Evolutionary conservation across 2,888 invertebrate genomes (phyloP), one percentile per base, ranked within the genome.

Genomic region (Dasysyrphus tricinctus): DNA sequence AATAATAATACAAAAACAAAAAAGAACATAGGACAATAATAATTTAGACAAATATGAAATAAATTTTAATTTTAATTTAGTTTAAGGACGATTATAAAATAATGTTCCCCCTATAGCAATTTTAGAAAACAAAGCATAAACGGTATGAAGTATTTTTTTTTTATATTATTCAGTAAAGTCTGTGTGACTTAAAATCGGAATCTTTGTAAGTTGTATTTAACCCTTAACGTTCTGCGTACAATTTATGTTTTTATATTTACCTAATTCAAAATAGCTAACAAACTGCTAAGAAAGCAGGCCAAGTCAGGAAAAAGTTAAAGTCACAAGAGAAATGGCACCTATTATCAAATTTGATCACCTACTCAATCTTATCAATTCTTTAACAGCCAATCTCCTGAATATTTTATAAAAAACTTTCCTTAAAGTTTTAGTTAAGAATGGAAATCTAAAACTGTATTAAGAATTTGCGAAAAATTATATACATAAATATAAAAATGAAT

Each of bases 1-100:
- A 86, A 86, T 85, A 85, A 77, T 73, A 24, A 61, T 49, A 73
- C 54, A 57, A 65, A 32, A 32, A 32, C 0, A 32, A 72, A 32
- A 67, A 16, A 49, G 44, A 56, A 61, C 16, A 34, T 57, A 24
- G 59, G 44, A 77, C n/a, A 54, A 57, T 9, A 54, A 57, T 9
- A 77, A 12, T 16, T 14, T 32, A 78, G 56, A n/a, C 0, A 54
- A 49, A 32, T 32, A 16, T 49, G 3, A 47, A 47, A 47, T 0
- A 67, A n/a, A 47, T 11, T 54, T 61, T 14, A 32, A 19, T 51
- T 61, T 14, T 8, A n/a, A 12, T 49, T 65, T 63, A 34, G 16
- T 42, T 61, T 61, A 61, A 61, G 39, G 19, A 61, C 19, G 19
- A 61, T 42, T 24, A 24, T 37, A 59, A 59, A 42, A 39, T 42